Base-by-base conservation (phyloP, 2,888 invertebrate genomes). In the Leptopterna dolabrata region DNA sequence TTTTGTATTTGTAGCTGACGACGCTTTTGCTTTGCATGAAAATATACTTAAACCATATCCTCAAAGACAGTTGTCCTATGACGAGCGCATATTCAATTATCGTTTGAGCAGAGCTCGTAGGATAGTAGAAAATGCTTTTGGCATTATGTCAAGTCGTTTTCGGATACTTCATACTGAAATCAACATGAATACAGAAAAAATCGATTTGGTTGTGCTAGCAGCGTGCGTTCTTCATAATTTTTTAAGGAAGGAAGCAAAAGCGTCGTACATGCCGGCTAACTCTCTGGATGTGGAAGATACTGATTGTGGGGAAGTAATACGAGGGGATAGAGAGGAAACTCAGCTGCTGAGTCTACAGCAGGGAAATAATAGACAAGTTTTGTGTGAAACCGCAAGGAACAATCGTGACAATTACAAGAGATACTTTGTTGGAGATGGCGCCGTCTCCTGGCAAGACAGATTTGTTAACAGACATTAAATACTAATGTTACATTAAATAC, bases 1-100 rank as follows among this genome's bases (percentile, higher is more conserved):
- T 86, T 89, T 85, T 45, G 88, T 87, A 76, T 89, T 89, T 88
- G 76, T 89, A 47, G 89, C 89, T 70, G 89, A 88, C 55, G 87
- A 87, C 45, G 88, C 89, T 71, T 89, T 89, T 88, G 76, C 88
- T 76, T 78, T 89, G 29, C 73, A 88, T 83, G 76, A 83, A 55
- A 47, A 88, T 41, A 19, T 89, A 24, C 70, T 89, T 70, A 89
- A 88, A 80, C 88, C 88, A 63, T 89, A 86, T 88, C 73, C 89
- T n/a, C 88, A 87, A 78, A 82, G 70, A 45, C 78, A 86, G 41
- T 70, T 88, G 36, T 76, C 87, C 27, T 41, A 87, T 80, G 80
- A 80, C 80, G 43, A 80, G 80, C 78, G 78, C 78, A 19, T 78
- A 80, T 80, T 45, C 29, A 80, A 80, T 24, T 80, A 80, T 24